Evolutionary conservation across 2,113 vertebrate species (phyloP).

Genomic region (Catharus minimus): DNA sequence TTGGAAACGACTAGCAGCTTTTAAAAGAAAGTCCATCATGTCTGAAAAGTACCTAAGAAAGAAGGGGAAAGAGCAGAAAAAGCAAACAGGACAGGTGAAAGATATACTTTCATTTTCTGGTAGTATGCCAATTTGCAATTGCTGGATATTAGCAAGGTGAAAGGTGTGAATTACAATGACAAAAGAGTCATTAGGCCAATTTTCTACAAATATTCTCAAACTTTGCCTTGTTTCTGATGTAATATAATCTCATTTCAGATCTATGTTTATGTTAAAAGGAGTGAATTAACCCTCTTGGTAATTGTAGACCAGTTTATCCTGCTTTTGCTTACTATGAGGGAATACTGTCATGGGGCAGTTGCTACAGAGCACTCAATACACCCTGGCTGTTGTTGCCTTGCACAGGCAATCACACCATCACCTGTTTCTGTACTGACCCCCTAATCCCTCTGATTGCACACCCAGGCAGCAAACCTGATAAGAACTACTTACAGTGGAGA

Average conservation of each 20-base stretch:
- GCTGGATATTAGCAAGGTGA: slow-evolving; percentile 15
- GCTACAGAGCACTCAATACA: background rate
- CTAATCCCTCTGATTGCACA: background rate
- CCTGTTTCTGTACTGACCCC: background rate
- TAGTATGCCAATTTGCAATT: background rate
- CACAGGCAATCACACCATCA: background rate
- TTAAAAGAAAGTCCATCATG: background rate
- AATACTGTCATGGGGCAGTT: background rate
- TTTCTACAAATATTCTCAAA: slow-evolving; percentile 38
- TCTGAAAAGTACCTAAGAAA: background rate
- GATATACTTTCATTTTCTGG: background rate
- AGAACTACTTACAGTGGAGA: background rate
- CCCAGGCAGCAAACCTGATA: background rate
- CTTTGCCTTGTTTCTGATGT: slow-evolving; percentile 27
- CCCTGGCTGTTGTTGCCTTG: background rate
- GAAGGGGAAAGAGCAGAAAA: background rate
- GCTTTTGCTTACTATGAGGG: background rate
- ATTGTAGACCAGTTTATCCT: slow-evolving; percentile 30
- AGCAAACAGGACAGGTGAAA: background rate
- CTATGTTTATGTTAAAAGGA: slow-evolving; percentile 35
- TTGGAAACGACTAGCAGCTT: background rate
- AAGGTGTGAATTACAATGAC: slow-evolving; percentile 18
- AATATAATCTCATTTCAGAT: slow-evolving; percentile 36
- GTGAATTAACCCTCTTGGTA: background rate
- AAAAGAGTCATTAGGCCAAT: slow-evolving; percentile 40